phyloP scores from a whole-genome alignment of 1,140 invertebrate species.

The Caenorhabditis remanei region DNA sequence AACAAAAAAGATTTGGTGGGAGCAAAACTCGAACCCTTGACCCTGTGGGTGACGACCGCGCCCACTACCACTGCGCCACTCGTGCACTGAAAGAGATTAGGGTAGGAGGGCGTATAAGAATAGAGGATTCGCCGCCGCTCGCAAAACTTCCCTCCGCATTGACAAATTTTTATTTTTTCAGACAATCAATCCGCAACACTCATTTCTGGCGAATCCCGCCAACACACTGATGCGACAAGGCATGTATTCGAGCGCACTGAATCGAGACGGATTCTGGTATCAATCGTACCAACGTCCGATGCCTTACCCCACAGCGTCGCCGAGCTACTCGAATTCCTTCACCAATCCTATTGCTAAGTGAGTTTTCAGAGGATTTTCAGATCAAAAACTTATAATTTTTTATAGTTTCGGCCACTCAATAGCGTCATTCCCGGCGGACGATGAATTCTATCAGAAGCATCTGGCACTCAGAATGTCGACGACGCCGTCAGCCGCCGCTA shows the following conservation, averaged over 20 bases:
- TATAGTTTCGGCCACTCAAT: constrained; percentile 62
- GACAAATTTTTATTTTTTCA: not conserved
- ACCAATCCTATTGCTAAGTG: constrained; percentile 64
- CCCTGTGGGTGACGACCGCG: no score
- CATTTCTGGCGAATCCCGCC: constrained; percentile 42
- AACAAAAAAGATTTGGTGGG: not conserved
- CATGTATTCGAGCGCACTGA: constrained; percentile 60
- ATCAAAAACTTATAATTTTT: not conserved
- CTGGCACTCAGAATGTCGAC: constrained; percentile 62
- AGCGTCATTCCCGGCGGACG: constrained; percentile 59
- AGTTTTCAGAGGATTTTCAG: not conserved
- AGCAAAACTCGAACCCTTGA: no score
- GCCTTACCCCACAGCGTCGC: constrained; percentile 63
- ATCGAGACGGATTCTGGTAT: constrained; percentile 56
- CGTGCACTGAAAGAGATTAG: no score
- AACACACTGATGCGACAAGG: constrained; percentile 60
- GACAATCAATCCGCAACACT: constrained; percentile 55
- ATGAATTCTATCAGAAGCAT: constrained; percentile 66
- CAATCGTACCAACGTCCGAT: constrained; percentile 56
- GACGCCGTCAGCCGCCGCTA: constrained; percentile 19
- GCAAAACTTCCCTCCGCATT: no score
- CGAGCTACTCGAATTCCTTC: constrained; percentile 62
- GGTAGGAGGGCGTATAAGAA: no score
- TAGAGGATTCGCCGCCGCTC: no score
- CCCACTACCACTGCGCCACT: no score